A percentile compares a stretch with the other conserved stretches of the same genome.
Conservation (phyloP, 2,888 invertebrate genomes). For the Patella pellucida region DNA sequence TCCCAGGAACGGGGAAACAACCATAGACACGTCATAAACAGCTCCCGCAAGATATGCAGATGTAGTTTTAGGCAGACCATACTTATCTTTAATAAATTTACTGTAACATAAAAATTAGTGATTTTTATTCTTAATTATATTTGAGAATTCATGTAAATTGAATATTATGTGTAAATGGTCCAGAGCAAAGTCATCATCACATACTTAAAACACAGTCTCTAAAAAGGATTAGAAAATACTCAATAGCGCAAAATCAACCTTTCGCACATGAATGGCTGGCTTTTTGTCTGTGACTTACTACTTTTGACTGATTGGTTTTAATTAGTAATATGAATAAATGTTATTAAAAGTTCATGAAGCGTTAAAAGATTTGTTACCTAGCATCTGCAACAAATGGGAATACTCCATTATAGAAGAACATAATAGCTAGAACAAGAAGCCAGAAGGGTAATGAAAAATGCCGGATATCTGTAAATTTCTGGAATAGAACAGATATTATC, state of each 20-base stretch:
- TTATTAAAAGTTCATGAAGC: no score
- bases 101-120: constrained; percentile 45
- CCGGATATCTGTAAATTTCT: constrained; percentile 69
- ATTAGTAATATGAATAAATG: no score
- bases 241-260: background rate
- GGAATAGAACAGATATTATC: constrained; percentile 38
- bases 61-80: constrained; percentile 46
- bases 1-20: constrained; percentile 70
- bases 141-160: no score
- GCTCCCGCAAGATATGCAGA: constrained; percentile 70
- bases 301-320: no score
- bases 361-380: constrained; percentile 53
- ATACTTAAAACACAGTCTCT: background rate
- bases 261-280: background rate
- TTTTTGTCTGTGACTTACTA: no score
- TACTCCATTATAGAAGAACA: constrained; percentile 72
- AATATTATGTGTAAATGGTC: no score
- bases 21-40: constrained; percentile 71
- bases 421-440: constrained; percentile 69
- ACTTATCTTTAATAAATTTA: constrained; percentile 69
- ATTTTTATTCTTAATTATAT: background rate
- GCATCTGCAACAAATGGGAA: constrained; percentile 73
- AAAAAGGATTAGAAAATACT: background rate
- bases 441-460: constrained; percentile 68
- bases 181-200: background rate